Percentiles rank a stretch among this genome's conserved stretches.
phyloP scores from a whole-genome alignment of 2,888 invertebrate genomes.

The Andrena camellia region DNA sequence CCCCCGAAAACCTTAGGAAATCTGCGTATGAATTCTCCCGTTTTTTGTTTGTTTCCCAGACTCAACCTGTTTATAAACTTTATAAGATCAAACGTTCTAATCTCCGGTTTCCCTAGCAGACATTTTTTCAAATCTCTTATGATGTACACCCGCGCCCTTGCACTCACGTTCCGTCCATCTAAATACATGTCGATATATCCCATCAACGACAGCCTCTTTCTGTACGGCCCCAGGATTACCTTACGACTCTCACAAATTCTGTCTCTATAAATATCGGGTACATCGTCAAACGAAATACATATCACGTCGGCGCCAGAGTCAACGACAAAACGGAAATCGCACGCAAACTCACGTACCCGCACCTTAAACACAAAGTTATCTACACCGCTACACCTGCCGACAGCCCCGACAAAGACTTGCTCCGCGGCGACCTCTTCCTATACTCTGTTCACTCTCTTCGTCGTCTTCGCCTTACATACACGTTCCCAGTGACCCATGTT shows the following conservation, averaged over 20 bases:
- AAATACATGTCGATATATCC: not conserved
- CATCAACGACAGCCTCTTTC: not conserved
- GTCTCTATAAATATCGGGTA: not conserved
- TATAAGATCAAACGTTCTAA: slow-evolving; percentile 9
- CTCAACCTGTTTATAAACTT: not conserved
- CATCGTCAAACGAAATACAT: not conserved
- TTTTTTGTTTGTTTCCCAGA: not conserved
- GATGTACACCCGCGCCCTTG: not conserved
- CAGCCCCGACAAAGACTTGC: not conserved
- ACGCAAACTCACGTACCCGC: not conserved
- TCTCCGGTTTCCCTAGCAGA: slow-evolving; percentile 24
- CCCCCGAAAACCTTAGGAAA: not conserved
- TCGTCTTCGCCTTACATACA: not conserved
- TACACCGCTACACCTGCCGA: not conserved
- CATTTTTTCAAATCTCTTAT: not conserved
- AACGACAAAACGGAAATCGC: not conserved
- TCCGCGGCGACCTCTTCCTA: not conserved
- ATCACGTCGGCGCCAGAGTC: not conserved
- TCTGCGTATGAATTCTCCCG: not conserved
- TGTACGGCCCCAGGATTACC: not conserved
- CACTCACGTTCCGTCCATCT: not conserved
- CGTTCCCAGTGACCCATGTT: slow-evolving; percentile 2
- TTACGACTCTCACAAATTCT: not conserved
- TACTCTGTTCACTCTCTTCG: not conserved
- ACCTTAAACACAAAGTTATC: not conserved